phyloP scores from a whole-genome alignment of 2,888 invertebrate species.

The Cheilosia soror region DNA sequence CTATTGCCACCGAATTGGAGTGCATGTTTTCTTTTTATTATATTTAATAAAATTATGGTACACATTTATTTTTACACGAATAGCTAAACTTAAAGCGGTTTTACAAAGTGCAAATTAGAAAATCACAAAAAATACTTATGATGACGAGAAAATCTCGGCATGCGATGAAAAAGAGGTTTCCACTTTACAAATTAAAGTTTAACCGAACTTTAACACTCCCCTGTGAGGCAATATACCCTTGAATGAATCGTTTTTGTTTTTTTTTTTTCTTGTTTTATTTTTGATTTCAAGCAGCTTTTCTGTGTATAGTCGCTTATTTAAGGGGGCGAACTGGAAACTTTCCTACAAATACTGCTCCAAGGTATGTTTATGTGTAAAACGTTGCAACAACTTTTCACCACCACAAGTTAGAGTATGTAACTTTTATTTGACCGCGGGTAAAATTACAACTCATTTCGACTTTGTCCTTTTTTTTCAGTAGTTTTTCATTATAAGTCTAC shows the following conservation, averaged over 20 bases:
- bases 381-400: slow-evolving; percentile 41
- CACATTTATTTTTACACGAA: slow-evolving; percentile 3
- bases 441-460: slow-evolving; percentile 48
- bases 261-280: not conserved
- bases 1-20: not conserved
- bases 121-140: slow-evolving; percentile 12
- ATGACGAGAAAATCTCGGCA: slow-evolving; percentile 25
- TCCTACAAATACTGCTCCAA: slow-evolving; percentile 31
- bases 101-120: slow-evolving; percentile 4
- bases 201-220: slow-evolving; percentile 32
- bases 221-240: not conserved
- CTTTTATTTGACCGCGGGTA: slow-evolving; percentile 46
- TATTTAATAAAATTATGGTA: not conserved
- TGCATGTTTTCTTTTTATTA: slow-evolving; percentile 7
- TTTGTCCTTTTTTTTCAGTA: slow-evolving; percentile 17
- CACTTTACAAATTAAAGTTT: slow-evolving; percentile 54
- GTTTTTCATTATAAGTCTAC: slow-evolving; percentile 15
- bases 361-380: slow-evolving; percentile 53
- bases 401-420: slow-evolving; percentile 41
- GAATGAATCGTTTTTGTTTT: slow-evolving; percentile 1
- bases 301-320: slow-evolving; percentile 6
- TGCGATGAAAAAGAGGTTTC: slow-evolving; percentile 25
- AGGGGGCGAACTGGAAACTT: slow-evolving; percentile 53
- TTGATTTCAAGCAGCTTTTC: slow-evolving; percentile 21
- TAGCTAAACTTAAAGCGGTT: not conserved